Conservation (phyloP, 2,888 invertebrate species). For the Eucera pruinosa region DNA sequence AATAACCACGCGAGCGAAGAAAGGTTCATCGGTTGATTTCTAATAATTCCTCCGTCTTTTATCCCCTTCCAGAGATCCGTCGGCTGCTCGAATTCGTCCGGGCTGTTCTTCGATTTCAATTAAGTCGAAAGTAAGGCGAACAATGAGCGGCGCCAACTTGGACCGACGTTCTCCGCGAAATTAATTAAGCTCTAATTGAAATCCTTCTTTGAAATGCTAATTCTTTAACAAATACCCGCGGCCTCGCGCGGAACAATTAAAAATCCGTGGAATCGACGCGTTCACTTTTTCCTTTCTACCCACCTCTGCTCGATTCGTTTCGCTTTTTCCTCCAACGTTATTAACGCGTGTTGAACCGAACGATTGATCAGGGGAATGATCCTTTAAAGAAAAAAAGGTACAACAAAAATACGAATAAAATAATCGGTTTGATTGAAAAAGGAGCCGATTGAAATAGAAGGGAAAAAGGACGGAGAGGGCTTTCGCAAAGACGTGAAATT, state of each 20-base stretch:
- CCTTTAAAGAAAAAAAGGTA: neutral
- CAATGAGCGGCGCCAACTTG: conserved; percentile 71
- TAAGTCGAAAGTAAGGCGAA: conserved; percentile 83
- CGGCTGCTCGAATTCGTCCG: conserved; percentile 37
- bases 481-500: conserved; percentile 35
- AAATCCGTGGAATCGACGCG: conserved; percentile 64
- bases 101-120: conserved; percentile 79
- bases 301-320: neutral
- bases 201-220: conserved; percentile 84
- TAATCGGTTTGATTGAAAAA: neutral
- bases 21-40: conserved; percentile 1
- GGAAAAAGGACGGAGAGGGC: conserved; percentile 25
- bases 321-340: conserved; percentile 4
- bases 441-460: neutral
- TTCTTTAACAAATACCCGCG: conserved; percentile 81
- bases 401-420: neutral
- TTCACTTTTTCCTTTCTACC: neutral
- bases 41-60: conserved; percentile 12
- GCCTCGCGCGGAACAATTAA: conserved; percentile 73
- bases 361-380: conserved; percentile 3
- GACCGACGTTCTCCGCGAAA: conserved; percentile 77
- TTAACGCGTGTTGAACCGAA: conserved; percentile 24
- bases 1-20: neutral
- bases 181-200: conserved; percentile 84
- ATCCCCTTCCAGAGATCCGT: neutral